phyloP scores from a whole-genome alignment of 2,113 vertebrate species.

The Marmota flaviventris region DNA sequence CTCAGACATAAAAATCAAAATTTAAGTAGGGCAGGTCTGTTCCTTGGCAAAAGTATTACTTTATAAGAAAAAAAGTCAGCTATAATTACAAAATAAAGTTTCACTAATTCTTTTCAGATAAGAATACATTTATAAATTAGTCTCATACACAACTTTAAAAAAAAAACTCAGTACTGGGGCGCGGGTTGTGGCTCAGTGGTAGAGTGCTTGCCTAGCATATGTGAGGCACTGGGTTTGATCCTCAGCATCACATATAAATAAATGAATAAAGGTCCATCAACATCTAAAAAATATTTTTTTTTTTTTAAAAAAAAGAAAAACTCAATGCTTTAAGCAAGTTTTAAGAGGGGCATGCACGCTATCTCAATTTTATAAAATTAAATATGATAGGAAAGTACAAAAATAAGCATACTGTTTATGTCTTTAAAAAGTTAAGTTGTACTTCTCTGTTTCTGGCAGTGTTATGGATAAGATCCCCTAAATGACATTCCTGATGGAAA shows the following conservation, averaged over 20 bases:
- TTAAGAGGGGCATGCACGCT: neutral
- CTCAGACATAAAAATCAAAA: slow-evolving; percentile 10
- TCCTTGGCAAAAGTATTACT: slow-evolving; percentile 24
- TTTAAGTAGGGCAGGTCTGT: slow-evolving; percentile 34
- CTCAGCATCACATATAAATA: too few relatives aligned
- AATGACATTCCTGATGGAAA: neutral
- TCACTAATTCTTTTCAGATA: slow-evolving; percentile 33
- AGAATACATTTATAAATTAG: slow-evolving; percentile 12
- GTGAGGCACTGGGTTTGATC: too few relatives aligned
- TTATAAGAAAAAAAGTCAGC: slow-evolving; percentile 5
- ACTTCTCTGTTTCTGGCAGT: slow-evolving; percentile 5
- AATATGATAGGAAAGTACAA: neutral
- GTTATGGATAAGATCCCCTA: neutral
- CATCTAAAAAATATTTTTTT: too few relatives aligned
- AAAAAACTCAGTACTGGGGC: neutral
- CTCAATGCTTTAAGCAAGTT: neutral
- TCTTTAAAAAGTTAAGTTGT: neutral
- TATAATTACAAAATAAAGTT: neutral
- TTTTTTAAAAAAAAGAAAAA: neutral
- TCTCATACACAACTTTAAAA: neutral
- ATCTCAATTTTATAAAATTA: slow-evolving; percentile 45
- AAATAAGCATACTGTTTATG: neutral
- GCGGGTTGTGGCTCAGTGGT: neutral
- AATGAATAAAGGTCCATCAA: too few relatives aligned
- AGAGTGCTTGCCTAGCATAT: too few relatives aligned